Base-by-base conservation (phyloP, 2,888 invertebrate genomes). In the Dynastes tityus region DNA sequence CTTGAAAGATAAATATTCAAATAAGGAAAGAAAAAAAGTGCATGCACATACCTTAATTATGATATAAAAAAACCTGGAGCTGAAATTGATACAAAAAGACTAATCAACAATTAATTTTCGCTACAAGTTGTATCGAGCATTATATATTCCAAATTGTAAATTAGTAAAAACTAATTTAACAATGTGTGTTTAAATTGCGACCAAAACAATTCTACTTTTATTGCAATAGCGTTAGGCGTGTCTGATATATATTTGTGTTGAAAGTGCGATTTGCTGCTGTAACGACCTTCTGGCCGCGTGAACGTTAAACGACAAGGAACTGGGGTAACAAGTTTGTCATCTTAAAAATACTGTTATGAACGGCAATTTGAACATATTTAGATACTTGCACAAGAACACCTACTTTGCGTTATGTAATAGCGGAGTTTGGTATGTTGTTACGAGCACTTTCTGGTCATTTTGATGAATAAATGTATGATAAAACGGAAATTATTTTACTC, bases 251-350 rank as follows among this genome's bases (percentile, higher is more conserved):
- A 40, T 71, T 58, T 40, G 68, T 53, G 70, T 71, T 68, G 77
- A 77, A 71, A 70, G 77, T 77, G 58, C 58, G 61, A 61, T 55
- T 67, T 68, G 61, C 45, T 32, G 61, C 65, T 40, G 68, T 45
- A 77, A 45, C 37, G 77, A 77, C 77, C 77, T 77, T 77, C 68
- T 77, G 55, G 32, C 61, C 9, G 45, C 55, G 22, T 55, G 67
- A 76, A 67, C 55, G 68, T 53, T 76, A 22, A 64, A 65, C 49
- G 49, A 76, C 77, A 77, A 77, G 77, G 77, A 77, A 77, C 77
- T 77, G 77, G 77, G 77, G 77, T 77, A 71, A 77, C 77, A 61
- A 77, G 70, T 77, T 77, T 78, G 78, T 73, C 78, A 74, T 71
- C 65, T 64, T 67, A 78, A 65, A 74, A 74, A 64, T 78, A 53